These are phyloP conservation scores for Pogonognathellus flavescens DNA, from an alignment of 1,140 invertebrate genomes.

Conservation along the genomic window DNA sequence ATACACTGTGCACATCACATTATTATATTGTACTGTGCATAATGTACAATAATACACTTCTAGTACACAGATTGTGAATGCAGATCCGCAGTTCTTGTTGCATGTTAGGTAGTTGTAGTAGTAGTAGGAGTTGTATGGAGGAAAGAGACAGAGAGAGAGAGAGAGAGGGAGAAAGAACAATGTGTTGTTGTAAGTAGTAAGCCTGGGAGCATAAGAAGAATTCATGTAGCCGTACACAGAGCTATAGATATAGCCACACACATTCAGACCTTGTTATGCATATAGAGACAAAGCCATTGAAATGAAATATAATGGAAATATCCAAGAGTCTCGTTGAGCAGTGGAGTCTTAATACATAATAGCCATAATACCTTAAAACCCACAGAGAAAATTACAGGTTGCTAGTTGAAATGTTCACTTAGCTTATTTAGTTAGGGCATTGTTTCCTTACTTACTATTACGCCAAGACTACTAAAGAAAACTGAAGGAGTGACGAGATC, in stretches of 20 bases:
- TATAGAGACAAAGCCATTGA: background rate
- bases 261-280: no score
- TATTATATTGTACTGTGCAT: no score
- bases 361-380: conserved; percentile 33
- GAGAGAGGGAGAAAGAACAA: conserved; percentile 21
- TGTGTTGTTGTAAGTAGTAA: background rate
- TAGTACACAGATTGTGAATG: no score
- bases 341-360: background rate
- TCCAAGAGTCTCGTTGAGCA: conserved; percentile 38
- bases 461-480: background rate
- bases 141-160: background rate
- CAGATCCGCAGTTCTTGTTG: no score
- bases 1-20: no score
- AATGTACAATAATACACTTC: no score
- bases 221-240: no score
- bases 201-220: background rate
- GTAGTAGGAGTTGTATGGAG: no score
- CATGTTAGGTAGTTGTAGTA: no score
- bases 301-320: conserved; percentile 37
- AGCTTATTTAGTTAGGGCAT: conserved; percentile 17
- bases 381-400: conserved; percentile 50
- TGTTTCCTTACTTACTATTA: background rate
- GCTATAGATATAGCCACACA: no score
- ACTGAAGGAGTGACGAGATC: background rate
- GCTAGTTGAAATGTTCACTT: conserved; percentile 48